These are phyloP conservation scores for Eubasilissa regina DNA, from an alignment of 1,140 invertebrate species.

Conservation along the genomic window DNA sequence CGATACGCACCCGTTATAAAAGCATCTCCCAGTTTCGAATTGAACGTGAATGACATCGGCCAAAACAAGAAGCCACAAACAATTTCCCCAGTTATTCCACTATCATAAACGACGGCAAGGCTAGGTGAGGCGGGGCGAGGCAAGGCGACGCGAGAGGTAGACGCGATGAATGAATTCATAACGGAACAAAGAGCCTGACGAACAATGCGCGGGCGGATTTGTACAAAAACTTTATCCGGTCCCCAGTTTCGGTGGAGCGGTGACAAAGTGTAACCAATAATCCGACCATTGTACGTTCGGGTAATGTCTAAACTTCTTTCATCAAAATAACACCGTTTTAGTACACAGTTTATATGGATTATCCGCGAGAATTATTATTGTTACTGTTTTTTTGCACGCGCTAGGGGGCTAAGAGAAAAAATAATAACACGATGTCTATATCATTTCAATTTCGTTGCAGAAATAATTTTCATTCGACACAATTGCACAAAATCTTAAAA, in stretches of 20 bases:
- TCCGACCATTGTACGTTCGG: constrained; percentile 14
- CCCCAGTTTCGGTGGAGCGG: constrained; percentile 13
- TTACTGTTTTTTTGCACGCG: too few species aligned
- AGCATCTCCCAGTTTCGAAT: too few species aligned
- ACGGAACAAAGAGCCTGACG: constrained; percentile 13
- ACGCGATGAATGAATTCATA: constrained; percentile 27
- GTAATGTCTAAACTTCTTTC: constrained; percentile 10
- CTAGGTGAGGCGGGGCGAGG: not conserved
- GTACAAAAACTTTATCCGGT: constrained; percentile 37
- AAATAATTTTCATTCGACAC: too few species aligned
- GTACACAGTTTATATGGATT: too few species aligned
- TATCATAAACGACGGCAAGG: not conserved
- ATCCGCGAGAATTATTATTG: too few species aligned
- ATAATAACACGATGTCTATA: too few species aligned
- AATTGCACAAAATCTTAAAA: too few species aligned
- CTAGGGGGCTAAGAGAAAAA: too few species aligned
- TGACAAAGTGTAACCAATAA: constrained; percentile 39
- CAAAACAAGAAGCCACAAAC: not conserved
- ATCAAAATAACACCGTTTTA: constrained; percentile 34
- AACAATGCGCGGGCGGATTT: constrained; percentile 36
- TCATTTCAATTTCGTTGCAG: too few species aligned
- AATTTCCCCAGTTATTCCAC: not conserved
- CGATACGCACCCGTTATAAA: too few species aligned
- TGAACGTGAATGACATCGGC: not conserved
- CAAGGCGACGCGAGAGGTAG: constrained; percentile 4